Evolutionary conservation across 2,888 invertebrate genomes (phyloP).

Genomic region (Apamea epomidion): DNA sequence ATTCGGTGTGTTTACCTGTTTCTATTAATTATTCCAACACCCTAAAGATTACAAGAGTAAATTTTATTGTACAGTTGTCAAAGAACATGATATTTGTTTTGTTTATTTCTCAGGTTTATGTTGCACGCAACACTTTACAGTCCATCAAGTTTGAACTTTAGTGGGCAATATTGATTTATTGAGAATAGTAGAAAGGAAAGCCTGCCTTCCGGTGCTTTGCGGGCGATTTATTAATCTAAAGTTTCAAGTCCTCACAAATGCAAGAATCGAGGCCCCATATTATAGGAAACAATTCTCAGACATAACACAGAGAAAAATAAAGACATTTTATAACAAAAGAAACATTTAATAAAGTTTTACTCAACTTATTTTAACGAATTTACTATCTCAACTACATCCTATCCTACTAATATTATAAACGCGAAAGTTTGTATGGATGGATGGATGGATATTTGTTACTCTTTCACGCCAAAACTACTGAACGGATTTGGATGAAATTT

Average conservation of each 20-base stretch:
- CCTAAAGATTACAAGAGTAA: conserved; percentile 50
- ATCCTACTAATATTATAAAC: too few relatives aligned
- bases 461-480: too few relatives aligned
- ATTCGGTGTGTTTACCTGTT: conserved; percentile 42
- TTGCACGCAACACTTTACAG: conserved; percentile 41
- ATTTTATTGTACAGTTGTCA: conserved; percentile 52
- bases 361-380: conserved; percentile 4
- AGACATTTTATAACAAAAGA: neutral
- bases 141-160: conserved; percentile 21
- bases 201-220: neutral
- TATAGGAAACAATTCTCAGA: neutral
- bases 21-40: conserved; percentile 58
- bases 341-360: neutral
- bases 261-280: neutral
- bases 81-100: conserved; percentile 31
- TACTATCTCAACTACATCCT: neutral
- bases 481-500: too few relatives aligned
- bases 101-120: conserved; percentile 21
- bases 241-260: neutral
- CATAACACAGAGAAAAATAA: neutral
- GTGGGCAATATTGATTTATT: conserved; percentile 32
- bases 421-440: too few relatives aligned
- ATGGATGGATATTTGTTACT: too few relatives aligned
- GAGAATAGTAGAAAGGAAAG: conserved; percentile 3
- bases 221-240: neutral